Evolutionary conservation across 2,113 vertebrate species (phyloP).

Genomic region (human (Homo sapiens)): GRCh38 chr7:108465001-108465500

Average conservation of each 20-base stretch:
- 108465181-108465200: slow-evolving; percentile 25
- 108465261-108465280: neutral
- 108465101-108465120: neutral
- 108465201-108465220: slow-evolving; percentile 21
- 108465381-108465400: neutral
- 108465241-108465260: neutral
- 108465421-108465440: neutral
- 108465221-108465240: neutral
- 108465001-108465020: neutral
- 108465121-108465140: neutral
- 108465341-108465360: neutral
- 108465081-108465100: neutral
- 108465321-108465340: neutral
- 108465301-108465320: neutral
- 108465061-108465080: slow-evolving; percentile 32
- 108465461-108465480: neutral
- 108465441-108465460: neutral
- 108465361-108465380: neutral
- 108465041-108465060: neutral
- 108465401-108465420: neutral
- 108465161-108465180: neutral
- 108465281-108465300: neutral
- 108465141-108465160: neutral
- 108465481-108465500: neutral
- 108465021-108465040: neutral